Evolutionary conservation across 2,888 invertebrate genomes (phyloP), one percentile per base, ranked within the genome.

Genomic region (Cosmia pyralina): DNA sequence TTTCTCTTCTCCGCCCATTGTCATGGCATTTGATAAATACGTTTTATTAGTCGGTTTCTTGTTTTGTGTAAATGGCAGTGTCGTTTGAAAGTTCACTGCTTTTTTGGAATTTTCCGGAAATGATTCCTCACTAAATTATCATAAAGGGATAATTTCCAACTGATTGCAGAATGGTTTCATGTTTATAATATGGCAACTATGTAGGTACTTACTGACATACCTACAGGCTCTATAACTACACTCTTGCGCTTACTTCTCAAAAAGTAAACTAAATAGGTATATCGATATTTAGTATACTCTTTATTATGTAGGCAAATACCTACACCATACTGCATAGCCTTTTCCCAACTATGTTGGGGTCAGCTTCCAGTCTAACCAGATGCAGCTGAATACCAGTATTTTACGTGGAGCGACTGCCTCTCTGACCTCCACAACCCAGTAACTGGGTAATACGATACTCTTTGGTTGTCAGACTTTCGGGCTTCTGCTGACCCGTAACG

Each of bases 1-100:
- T 91, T 91, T 88, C 81, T 84, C 87, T 85, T 84, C 85, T 87
- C 85, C 90, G 86, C 86, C 88, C 88, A 86, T 86, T 85, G 85
- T 87, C 84, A 86, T 85, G 81, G 71, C 83, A 72, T 85, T 90
- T 90, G 87, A 90, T 88, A 90, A 90, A 89, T 86, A 86, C 68
- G 22, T 82, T 83, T 82, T 84, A 84, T 80, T 79, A 62, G 78
- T 71, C 60, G 66, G n/a, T 72, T 77, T 67, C 7, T 77, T 28
- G 38, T 28, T 72, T 71, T 72, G 3, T 34, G n/a, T 13, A 15
- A 69, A 48, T 48, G 10, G 34, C 57, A n/a, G 4, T 17, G 68
- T 5, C 48, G 15, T 77, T 69, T 69, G 28, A 34, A 53, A 22
- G 44, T 28, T 76, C 58, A 46, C 15, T 13, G 7, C 11, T 46